Percentiles rank a stretch among this genome's conserved stretches.
phyloP scores from a whole-genome alignment of 2,113 vertebrate genomes.

The Ameiurus melas region DNA sequence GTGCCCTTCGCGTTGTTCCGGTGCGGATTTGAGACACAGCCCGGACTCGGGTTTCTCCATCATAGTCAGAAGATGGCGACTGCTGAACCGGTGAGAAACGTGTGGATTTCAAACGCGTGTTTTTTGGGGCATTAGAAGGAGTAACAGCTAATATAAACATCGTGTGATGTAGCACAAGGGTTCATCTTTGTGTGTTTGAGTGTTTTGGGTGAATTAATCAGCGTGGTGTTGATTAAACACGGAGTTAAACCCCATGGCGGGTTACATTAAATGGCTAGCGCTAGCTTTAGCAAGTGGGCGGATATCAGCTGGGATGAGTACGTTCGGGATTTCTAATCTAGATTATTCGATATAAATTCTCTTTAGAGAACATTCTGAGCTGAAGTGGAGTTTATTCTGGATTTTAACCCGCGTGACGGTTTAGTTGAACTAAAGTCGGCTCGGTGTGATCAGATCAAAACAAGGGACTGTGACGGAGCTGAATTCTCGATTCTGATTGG shows the following conservation, averaged over 20 bases:
- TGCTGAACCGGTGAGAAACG: conserved; percentile 87
- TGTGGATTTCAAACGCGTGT: background rate
- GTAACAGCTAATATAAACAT: background rate
- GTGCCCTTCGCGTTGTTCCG: background rate
- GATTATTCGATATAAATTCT: background rate
- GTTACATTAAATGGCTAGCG: background rate
- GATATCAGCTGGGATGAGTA: background rate
- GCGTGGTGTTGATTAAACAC: too few relatives aligned
- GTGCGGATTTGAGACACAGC: background rate
- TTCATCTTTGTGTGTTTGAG: background rate
- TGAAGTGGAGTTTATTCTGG: background rate
- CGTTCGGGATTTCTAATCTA: background rate
- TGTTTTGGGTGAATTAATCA: background rate
- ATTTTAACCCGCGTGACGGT: background rate
- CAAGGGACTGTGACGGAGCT: background rate
- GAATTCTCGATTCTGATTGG: background rate
- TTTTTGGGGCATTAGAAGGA: background rate
- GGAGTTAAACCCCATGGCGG: background rate
- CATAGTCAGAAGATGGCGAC: conserved; percentile 91
- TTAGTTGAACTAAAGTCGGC: background rate
- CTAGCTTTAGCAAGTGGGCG: conserved; percentile 13
- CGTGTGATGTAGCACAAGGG: background rate
- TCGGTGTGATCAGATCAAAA: background rate
- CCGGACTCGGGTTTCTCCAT: background rate
- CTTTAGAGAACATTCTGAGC: background rate